A percentile compares a stretch with the other conserved stretches of the same genome.
These are phyloP conservation scores for Bufotes viridis DNA, from an alignment of 2,797 vertebrate species.

Conservation along the genomic window DNA sequence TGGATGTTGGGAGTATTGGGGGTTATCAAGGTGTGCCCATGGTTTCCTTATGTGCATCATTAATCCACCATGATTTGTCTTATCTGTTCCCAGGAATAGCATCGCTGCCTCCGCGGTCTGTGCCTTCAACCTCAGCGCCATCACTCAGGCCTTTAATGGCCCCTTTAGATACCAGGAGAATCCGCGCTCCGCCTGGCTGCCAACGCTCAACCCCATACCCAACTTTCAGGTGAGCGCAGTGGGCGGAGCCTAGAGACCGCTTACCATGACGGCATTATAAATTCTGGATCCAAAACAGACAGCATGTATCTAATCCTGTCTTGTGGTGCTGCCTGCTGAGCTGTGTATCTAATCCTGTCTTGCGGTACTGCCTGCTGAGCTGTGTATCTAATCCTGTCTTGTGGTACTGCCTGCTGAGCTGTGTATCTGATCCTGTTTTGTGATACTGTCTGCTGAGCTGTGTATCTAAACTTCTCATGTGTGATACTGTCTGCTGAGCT, in stretches of 20 bases:
- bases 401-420: background rate
- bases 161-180: constrained; percentile 98
- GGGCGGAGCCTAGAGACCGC: background rate
- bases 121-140: constrained; percentile 97
- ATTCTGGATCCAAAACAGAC: too few species aligned
- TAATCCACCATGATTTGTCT: background rate
- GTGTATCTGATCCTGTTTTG: background rate
- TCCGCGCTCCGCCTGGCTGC: constrained; percentile 94
- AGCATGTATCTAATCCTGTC: background rate
- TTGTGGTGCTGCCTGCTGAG: background rate
- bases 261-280: too few species aligned
- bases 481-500: background rate
- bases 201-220: constrained; percentile 89
- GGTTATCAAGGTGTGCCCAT: too few species aligned
- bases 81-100: constrained; percentile 86
- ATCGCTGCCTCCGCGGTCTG: constrained; percentile 97
- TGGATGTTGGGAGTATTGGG: too few species aligned
- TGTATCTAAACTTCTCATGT: background rate
- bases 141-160: constrained; percentile 94
- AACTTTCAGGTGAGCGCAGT: constrained; percentile 79
- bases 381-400: background rate
- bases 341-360: background rate
- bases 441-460: background rate
- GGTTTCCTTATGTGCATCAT: background rate
- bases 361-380: background rate